Evolutionary conservation across 92 coral and sea anemone species (phyloP).

Genomic region (Zoanthus solanderi): DNA sequence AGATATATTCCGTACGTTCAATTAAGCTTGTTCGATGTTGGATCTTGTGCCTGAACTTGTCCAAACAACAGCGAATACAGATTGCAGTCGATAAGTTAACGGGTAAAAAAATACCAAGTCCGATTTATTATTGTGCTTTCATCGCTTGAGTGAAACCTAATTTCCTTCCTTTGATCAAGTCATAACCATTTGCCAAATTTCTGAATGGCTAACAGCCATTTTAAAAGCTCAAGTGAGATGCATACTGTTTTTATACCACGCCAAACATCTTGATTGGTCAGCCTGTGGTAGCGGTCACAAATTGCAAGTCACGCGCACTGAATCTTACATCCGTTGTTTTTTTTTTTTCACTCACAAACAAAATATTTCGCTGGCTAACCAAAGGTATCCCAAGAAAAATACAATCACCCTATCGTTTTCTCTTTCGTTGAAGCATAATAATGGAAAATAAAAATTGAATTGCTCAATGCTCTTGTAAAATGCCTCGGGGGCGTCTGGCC

Average conservation of each 20-base stretch:
- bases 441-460: no score
- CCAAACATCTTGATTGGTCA: conserved; percentile 1
- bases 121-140: not conserved
- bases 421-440: no score
- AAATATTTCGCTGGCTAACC: not conserved
- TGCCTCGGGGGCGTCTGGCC: no score
- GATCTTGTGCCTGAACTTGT: not conserved
- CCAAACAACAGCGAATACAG: not conserved
- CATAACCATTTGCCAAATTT: conserved; percentile 1
- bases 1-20: not conserved
- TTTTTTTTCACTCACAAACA: not conserved
- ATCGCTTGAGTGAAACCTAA: not conserved
- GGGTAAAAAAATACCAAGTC: not conserved
- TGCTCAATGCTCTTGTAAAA: no score
- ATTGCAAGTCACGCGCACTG: not conserved
- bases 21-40: no score
- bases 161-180: conserved; percentile 27
- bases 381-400: no score
- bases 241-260: not conserved
- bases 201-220: conserved; percentile 40
- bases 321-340: not conserved
- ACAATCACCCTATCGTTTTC: no score
- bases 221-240: no score
- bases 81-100: not conserved
- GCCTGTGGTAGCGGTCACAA: not conserved